Conservation (phyloP, 2,888 invertebrate species). For the Euspilapteryx auroguttella region DNA sequence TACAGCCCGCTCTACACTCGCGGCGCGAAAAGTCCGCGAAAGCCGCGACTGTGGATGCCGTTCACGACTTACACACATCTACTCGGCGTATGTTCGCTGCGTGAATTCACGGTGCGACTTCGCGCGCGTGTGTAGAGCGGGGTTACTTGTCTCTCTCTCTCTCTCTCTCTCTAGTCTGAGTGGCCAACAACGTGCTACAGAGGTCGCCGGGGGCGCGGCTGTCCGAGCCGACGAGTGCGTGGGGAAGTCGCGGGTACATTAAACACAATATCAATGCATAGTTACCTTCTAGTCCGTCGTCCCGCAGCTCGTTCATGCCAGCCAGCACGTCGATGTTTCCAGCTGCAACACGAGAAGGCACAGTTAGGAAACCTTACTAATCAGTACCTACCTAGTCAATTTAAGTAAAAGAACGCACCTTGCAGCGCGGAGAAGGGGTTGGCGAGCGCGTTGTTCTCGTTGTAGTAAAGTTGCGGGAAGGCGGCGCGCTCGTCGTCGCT, state of each 20-base stretch:
- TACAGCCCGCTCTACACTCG: no score
- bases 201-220: constrained; percentile 60
- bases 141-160: no score
- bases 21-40: no score
- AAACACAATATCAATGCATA: no score
- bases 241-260: no score
- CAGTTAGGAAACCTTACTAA: background rate
- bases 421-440: constrained; percentile 52
- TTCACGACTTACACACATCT: no score
- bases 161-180: no score
- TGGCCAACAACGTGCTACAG: no score
- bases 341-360: constrained; percentile 13
- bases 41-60: no score
- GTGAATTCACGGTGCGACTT: no score
- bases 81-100: no score
- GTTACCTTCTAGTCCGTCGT: constrained; percentile 51
- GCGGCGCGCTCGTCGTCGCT: constrained; percentile 67
- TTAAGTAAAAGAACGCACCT: constrained; percentile 18
- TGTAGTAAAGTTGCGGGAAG: constrained; percentile 42
- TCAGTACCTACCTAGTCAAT: background rate
- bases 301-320: constrained; percentile 43
- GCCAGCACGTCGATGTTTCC: constrained; percentile 53
- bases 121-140: no score
- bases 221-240: constrained; percentile 57
- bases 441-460: constrained; percentile 43